These are phyloP conservation scores for Pongo abelii DNA, from an alignment of 2,113 vertebrate species.

Conservation along the genomic window DNA sequence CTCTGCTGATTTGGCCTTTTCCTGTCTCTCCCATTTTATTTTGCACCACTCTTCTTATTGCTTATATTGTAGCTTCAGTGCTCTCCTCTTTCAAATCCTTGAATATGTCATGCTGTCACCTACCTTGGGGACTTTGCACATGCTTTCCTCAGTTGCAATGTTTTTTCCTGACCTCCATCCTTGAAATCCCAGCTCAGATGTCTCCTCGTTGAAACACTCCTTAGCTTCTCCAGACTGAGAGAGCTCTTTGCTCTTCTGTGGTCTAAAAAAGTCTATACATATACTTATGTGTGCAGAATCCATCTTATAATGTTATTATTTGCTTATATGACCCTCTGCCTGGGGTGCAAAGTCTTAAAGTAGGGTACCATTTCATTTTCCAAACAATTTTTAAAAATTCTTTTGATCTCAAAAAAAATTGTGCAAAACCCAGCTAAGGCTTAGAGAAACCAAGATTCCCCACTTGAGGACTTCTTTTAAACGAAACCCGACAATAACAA, in stretches of 20 bases:
- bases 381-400: not conserved
- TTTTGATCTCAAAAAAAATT: conserved; percentile 1
- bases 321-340: not conserved
- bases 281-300: not conserved
- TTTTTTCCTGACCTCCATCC: not conserved
- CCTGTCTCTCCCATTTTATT: not conserved
- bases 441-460: not conserved
- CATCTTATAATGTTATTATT: not conserved
- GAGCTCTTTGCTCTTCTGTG: not conserved
- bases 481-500: not conserved
- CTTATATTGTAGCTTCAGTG: not conserved
- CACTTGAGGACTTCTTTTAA: not conserved
- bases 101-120: not conserved
- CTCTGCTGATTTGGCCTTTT: not conserved
- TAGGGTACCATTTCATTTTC: not conserved
- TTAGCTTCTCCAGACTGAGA: not conserved
- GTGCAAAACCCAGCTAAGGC: not conserved
- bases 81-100: not conserved
- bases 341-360: not conserved
- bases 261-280: not conserved
- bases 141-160: not conserved
- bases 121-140: not conserved
- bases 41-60: not conserved
- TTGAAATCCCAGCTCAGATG: not conserved
- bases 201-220: not conserved